phyloP scores from a whole-genome alignment of 2,113 vertebrate species.

The Nesospiza acunhae region DNA sequence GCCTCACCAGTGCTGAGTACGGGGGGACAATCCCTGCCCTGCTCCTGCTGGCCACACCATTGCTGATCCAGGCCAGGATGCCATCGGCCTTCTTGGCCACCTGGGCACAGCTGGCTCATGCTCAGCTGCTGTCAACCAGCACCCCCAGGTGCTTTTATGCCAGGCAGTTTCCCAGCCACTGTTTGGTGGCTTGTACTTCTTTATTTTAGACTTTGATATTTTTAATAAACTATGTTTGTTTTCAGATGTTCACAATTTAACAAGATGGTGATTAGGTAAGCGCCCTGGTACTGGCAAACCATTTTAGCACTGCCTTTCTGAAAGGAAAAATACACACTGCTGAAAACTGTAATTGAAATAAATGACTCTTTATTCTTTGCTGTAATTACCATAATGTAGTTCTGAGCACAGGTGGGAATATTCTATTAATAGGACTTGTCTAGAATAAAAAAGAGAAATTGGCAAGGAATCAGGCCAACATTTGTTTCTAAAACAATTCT shows the following conservation, averaged over 20 bases:
- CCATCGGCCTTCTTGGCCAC: neutral
- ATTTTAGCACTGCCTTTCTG: neutral
- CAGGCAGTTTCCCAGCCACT: neutral
- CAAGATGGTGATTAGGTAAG: neutral
- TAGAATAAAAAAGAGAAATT: conserved; percentile 21
- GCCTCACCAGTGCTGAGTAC: fast-evolving
- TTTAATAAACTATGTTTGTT: neutral
- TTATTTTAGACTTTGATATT: neutral
- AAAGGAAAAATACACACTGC: neutral
- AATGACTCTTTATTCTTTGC: conserved; percentile 18
- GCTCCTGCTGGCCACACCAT: neutral
- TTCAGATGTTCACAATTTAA: conserved; percentile 11
- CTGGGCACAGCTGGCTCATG: neutral
- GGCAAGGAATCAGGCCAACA: neutral
- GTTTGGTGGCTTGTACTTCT: neutral
- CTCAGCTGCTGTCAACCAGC: fast-evolving
- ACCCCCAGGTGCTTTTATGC: neutral
- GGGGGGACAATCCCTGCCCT: neutral
- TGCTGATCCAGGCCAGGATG: neutral
- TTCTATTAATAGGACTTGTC: conserved; percentile 11
- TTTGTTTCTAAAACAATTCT: neutral
- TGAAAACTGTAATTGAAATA: conserved; percentile 41
- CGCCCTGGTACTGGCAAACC: neutral
- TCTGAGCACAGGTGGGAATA: neutral
- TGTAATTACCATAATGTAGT: conserved; percentile 33